Percentiles rank a stretch among this genome's conserved stretches.
phyloP scores from a whole-genome alignment of 2,797 vertebrate genomes.

The Peromyscus eremicus region DNA sequence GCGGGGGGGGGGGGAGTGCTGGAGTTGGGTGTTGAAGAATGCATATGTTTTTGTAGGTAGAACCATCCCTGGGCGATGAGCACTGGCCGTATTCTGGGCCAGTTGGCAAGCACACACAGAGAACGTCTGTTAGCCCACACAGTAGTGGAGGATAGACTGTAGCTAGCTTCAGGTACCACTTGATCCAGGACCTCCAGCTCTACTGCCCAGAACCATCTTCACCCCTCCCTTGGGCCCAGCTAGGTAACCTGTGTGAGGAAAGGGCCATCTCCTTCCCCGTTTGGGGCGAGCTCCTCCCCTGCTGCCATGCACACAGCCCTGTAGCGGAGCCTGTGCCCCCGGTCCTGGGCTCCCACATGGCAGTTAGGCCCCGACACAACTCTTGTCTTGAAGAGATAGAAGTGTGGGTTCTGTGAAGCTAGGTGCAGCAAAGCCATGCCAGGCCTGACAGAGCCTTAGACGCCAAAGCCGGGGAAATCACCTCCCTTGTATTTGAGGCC shows the following conservation, averaged over 20 bases:
- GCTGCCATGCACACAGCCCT: no score
- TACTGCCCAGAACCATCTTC: not conserved
- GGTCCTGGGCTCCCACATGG: not conserved
- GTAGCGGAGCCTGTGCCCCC: not conserved
- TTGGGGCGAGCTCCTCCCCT: not conserved
- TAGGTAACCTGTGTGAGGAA: not conserved
- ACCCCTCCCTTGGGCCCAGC: no score
- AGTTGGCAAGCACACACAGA: no score
- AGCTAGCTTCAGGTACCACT: not conserved
- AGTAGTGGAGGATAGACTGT: not conserved
- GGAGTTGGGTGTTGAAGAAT: slow-evolving; percentile 27
- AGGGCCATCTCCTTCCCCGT: not conserved
- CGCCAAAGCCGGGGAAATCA: not conserved
- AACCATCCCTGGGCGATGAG: not conserved
- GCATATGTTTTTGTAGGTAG: not conserved
- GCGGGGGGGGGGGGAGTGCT: not conserved
- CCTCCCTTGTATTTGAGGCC: not conserved
- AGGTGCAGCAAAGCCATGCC: not conserved
- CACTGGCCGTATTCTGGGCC: not conserved
- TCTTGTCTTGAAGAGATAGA: not conserved
- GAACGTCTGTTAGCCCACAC: not conserved
- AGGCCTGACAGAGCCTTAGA: not conserved
- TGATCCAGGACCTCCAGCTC: not conserved
- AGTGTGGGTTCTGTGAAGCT: not conserved
- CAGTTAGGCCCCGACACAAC: no score